Percentiles rank a stretch among this genome's conserved stretches.
These are phyloP conservation scores for Pachyuromys duprasi DNA, from an alignment of 2,797 vertebrate genomes.

Conservation along the genomic window DNA sequence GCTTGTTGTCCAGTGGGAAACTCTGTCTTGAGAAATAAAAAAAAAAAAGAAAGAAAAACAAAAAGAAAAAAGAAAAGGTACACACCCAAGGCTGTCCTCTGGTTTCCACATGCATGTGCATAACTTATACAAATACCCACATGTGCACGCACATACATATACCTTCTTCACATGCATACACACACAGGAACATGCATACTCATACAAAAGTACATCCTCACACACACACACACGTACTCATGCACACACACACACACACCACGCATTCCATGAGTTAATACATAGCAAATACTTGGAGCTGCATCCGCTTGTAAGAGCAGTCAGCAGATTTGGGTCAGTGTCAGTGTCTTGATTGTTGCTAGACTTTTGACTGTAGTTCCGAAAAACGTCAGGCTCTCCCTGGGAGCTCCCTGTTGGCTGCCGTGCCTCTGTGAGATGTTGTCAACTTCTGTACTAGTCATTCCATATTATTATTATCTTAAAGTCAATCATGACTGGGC, in stretches of 20 bases:
- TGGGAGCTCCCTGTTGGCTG: not conserved
- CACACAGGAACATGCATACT: not conserved
- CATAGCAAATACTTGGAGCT: not conserved
- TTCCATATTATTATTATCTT: not conserved
- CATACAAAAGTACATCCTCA: too few relatives aligned
- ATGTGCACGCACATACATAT: too few relatives aligned
- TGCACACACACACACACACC: too few relatives aligned
- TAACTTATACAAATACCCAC: not conserved
- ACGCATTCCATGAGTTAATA: not conserved
- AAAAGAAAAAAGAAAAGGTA: not conserved
- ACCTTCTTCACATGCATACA: not conserved
- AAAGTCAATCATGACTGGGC: constrained; percentile 9
- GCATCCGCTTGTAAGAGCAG: not conserved
- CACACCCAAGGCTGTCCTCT: not conserved
- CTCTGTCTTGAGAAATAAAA: too few relatives aligned
- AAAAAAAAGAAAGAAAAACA: not conserved
- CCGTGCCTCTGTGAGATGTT: not conserved
- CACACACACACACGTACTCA: not conserved
- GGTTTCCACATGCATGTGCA: not conserved
- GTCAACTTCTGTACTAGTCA: not conserved
- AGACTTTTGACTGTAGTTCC: not conserved
- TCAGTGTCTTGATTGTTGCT: not conserved
- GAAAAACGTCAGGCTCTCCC: not conserved
- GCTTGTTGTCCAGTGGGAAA: not conserved
- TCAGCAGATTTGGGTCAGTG: not conserved